phyloP scores from a whole-genome alignment of 2,888 invertebrate species.

The Drosophila rubida region DNA sequence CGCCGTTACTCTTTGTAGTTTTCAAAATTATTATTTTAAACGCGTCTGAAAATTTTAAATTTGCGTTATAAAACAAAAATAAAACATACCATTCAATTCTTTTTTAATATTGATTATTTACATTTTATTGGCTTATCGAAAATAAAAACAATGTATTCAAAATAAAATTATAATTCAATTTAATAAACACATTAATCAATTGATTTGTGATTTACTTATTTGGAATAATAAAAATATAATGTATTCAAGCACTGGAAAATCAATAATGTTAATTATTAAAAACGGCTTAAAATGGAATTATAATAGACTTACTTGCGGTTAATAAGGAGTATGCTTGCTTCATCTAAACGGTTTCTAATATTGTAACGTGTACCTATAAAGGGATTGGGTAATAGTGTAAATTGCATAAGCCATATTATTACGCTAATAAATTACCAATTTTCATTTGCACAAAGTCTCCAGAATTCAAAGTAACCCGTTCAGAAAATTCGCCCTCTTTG shows the following conservation, averaged over 20 bases:
- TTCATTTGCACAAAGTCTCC: slow-evolving; percentile 70
- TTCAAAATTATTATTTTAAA: too few relatives aligned
- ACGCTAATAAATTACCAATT: slow-evolving; percentile 39
- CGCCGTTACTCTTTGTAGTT: too few relatives aligned
- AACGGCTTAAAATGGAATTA: not conserved
- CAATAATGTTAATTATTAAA: not conserved
- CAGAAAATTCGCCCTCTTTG: slow-evolving; percentile 6
- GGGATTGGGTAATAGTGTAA: not conserved
- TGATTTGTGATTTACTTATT: not conserved
- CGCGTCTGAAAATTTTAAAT: too few relatives aligned
- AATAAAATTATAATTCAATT: not conserved
- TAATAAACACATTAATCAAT: not conserved
- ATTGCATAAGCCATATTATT: not conserved
- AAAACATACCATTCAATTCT: too few relatives aligned
- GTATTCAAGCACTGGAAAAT: slow-evolving; percentile 5
- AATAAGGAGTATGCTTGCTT: slow-evolving; percentile 44
- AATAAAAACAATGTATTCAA: not conserved
- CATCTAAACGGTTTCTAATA: slow-evolving; percentile 40
- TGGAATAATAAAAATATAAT: not conserved
- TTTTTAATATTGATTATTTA: too few relatives aligned
- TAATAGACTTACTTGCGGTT: slow-evolving; percentile 27
- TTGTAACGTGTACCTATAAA: slow-evolving; percentile 49
- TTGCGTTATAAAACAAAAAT: too few relatives aligned
- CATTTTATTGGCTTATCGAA: too few relatives aligned
- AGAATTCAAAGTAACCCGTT: slow-evolving; percentile 26